Evolutionary conservation across 2,113 vertebrate genomes (phyloP), one percentile per base, ranked within the genome.

Genomic region (western clawed frog (Xenopus tropicalis)): DNA sequence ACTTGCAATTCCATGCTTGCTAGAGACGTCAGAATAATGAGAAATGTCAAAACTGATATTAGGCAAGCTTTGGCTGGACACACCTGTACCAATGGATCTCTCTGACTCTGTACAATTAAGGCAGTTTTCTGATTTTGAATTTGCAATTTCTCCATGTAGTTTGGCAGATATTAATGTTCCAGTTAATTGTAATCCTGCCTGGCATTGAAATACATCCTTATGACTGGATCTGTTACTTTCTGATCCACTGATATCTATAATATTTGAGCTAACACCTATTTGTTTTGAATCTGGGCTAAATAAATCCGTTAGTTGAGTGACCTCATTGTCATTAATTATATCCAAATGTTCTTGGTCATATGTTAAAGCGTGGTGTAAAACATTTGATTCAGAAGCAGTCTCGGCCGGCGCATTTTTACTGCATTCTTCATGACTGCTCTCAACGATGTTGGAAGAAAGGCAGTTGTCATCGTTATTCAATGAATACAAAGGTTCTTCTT

Each of bases 21-120:
- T n/a, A n/a, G 52, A 54, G n/a, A 14, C n/a, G 52, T 17, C 19
- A 14, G 16, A 11, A 51, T 11, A 11, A 21, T 29, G 14, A 48
- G 7, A 64, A 63, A 80, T 74, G 80, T 80, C 72, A 70, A 84
- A 83, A 61, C 78, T 20, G 74, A 85, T 84, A 58, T 83, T 79
- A 56, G 87, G 85, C 76, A 89, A 82, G 78, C 88, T 89, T 23
- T 48, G 73, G 61, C 81, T 79, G 78, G 61, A 67, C 79, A 76
- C 72, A 78, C 81, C 52, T 69, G 0, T 1, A 48, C 74, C 68
- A 62, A 80, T 59, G 48, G 72, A 74, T 0, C 71, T 78, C 58
- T 69, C 63, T 17, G 25, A 17, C 4, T 19, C 11, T 16, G 79
- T 70, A 66, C 77, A 74, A 23, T 70, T 29, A 80, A 90, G 78